Conservation (phyloP, 2,888 invertebrate genomes). For the Nomada lathburiana region DNA sequence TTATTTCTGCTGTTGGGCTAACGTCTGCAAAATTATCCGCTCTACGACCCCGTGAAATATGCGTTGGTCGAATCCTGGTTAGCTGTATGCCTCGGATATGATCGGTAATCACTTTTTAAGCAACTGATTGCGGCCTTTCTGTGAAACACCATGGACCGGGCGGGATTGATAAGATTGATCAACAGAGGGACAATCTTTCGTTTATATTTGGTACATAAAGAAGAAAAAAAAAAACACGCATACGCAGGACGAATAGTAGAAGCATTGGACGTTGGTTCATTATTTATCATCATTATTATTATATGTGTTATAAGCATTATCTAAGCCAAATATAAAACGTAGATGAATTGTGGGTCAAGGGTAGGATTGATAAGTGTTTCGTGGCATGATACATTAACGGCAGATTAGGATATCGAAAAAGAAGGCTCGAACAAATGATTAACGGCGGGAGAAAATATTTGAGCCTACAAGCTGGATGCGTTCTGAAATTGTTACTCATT, state of each 20-base stretch:
- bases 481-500: not conserved
- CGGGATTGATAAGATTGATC: not conserved
- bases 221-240: too few relatives aligned
- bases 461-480: not conserved
- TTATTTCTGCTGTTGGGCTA: not conserved
- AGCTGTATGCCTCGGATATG: not conserved
- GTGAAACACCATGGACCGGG: not conserved
- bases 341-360: too few relatives aligned
- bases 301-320: too few relatives aligned
- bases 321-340: too few relatives aligned
- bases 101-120: constrained; percentile 16
- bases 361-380: not conserved
- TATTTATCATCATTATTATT: too few relatives aligned
- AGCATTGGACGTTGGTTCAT: not conserved
- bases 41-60: not conserved
- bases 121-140: not conserved
- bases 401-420: not conserved
- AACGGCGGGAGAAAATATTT: not conserved
- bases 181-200: not conserved
- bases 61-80: not conserved
- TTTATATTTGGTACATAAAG: not conserved
- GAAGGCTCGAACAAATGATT: not conserved
- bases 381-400: not conserved
- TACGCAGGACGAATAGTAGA: not conserved
- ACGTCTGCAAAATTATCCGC: constrained; percentile 19